Percentiles rank a stretch among this genome's conserved stretches.
These are phyloP conservation scores for Eleutherodactylus coqui DNA, from an alignment of 2,797 vertebrate species.

Conservation along the genomic window DNA sequence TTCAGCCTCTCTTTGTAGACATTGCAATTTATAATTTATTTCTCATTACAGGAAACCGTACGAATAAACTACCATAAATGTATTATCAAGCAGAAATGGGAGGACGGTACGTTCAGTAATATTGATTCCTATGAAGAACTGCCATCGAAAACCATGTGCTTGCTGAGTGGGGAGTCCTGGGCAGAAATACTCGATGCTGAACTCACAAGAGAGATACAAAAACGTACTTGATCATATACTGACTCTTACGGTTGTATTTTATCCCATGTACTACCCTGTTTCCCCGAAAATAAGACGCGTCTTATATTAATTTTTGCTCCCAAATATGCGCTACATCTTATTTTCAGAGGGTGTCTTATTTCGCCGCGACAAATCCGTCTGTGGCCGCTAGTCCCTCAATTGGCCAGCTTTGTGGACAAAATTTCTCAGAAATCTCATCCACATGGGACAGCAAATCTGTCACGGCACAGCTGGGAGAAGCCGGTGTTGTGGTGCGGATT, in stretches of 20 bases:
- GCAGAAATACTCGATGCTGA: slow-evolving; percentile 92
- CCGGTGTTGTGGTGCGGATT: too few relatives aligned
- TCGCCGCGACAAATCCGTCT: too few relatives aligned
- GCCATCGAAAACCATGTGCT: slow-evolving; percentile 79
- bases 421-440: too few relatives aligned
- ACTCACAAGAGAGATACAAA: slow-evolving; percentile 76
- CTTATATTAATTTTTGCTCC: too few relatives aligned
- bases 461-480: too few relatives aligned
- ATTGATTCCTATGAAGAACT: slow-evolving; percentile 79
- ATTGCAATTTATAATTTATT: not conserved
- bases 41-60: slow-evolving; percentile 80
- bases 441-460: too few relatives aligned
- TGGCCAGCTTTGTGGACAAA: too few relatives aligned
- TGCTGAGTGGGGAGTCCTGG: slow-evolving; percentile 85
- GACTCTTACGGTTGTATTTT: not conserved
- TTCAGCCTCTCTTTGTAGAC: not conserved
- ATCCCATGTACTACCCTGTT: too few relatives aligned
- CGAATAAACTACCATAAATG: slow-evolving; percentile 86
- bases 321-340: too few relatives aligned
- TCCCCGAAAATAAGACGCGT: too few relatives aligned
- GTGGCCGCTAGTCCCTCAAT: too few relatives aligned
- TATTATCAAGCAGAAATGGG: slow-evolving; percentile 85
- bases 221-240: not conserved
- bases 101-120: slow-evolving; percentile 86
- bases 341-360: too few relatives aligned